A percentile compares a stretch with the other conserved stretches of the same genome.
These are phyloP conservation scores for Brachionus calyciflorus DNA, from an alignment of 1,140 invertebrate species.

Conservation along the genomic window DNA sequence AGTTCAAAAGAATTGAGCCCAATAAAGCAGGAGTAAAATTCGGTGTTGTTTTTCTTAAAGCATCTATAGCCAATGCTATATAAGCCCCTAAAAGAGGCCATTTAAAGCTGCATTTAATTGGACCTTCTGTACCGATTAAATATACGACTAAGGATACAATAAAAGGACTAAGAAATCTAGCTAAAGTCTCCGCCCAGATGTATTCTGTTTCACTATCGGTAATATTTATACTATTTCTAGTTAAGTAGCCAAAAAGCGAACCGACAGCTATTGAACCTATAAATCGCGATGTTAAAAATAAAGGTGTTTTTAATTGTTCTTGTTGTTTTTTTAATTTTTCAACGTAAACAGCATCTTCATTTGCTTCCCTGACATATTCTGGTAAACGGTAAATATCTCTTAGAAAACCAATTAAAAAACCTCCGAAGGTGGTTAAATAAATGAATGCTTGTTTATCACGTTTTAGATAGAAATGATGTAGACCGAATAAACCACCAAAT, in stretches of 20 bases:
- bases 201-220: constrained; percentile 54
- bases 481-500: constrained; percentile 77
- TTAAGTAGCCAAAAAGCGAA: constrained; percentile 74
- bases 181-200: constrained; percentile 72
- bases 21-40: constrained; percentile 49
- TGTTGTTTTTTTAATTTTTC: constrained; percentile 67
- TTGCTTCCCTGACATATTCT: constrained; percentile 79
- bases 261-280: constrained; percentile 73
- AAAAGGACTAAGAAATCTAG: constrained; percentile 64
- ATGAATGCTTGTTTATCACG: constrained; percentile 84
- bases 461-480: constrained; percentile 84
- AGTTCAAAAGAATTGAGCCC: constrained; percentile 50
- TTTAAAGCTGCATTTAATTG: constrained; percentile 60
- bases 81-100: constrained; percentile 70
- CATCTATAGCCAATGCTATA: constrained; percentile 67
- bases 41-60: constrained; percentile 65
- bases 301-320: constrained; percentile 71
- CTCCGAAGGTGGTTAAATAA: constrained; percentile 79
- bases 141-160: constrained; percentile 47
- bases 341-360: constrained; percentile 72
- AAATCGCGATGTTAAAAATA: constrained; percentile 74
- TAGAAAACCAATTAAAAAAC: constrained; percentile 80
- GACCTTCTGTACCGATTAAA: constrained; percentile 66
- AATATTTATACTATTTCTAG: constrained; percentile 57
- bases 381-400: constrained; percentile 80